A percentile compares a stretch with the other conserved stretches of the same genome.
phyloP scores from a whole-genome alignment of 2,888 invertebrate genomes.

The Petrophora chlorosata region DNA sequence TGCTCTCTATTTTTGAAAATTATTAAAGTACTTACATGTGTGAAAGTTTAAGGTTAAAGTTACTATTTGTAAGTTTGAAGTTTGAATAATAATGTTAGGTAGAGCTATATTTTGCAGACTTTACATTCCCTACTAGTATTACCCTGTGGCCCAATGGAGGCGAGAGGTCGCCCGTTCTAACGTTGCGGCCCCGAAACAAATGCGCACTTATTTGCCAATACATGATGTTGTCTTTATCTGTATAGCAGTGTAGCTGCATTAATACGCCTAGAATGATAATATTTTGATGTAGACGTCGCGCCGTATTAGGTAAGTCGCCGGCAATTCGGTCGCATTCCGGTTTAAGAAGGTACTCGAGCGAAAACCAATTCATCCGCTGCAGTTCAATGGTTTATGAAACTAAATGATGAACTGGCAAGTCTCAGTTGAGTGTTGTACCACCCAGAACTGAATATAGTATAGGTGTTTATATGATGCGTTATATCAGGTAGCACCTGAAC shows the following conservation, averaged over 20 bases:
- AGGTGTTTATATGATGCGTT: no score
- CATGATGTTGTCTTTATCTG: conserved; percentile 34
- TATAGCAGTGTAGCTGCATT: conserved; percentile 4
- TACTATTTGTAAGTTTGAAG: no score
- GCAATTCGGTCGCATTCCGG: conserved; percentile 27
- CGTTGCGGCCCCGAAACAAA: conserved; percentile 74
- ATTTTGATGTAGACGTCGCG: conserved; percentile 27
- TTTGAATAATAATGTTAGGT: no score
- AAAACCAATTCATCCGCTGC: conserved; percentile 11
- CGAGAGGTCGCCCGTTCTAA: conserved; percentile 79
- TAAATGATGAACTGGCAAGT: neutral
- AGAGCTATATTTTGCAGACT: neutral
- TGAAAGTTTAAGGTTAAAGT: no score
- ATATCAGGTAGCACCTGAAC: no score
- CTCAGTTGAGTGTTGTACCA: no score
- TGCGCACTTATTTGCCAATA: conserved; percentile 75
- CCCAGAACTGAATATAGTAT: no score
- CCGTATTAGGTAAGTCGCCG: conserved; percentile 20
- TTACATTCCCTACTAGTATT: conserved; percentile 1
- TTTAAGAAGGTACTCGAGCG: conserved; percentile 23
- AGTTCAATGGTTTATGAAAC: neutral
- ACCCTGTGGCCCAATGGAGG: conserved; percentile 40
- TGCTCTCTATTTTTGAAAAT: no score
- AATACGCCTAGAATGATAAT: conserved; percentile 23
- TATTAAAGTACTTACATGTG: no score